These are phyloP conservation scores for Corythornis vintsioides DNA, from an alignment of 2,113 vertebrate species.

Conservation along the genomic window DNA sequence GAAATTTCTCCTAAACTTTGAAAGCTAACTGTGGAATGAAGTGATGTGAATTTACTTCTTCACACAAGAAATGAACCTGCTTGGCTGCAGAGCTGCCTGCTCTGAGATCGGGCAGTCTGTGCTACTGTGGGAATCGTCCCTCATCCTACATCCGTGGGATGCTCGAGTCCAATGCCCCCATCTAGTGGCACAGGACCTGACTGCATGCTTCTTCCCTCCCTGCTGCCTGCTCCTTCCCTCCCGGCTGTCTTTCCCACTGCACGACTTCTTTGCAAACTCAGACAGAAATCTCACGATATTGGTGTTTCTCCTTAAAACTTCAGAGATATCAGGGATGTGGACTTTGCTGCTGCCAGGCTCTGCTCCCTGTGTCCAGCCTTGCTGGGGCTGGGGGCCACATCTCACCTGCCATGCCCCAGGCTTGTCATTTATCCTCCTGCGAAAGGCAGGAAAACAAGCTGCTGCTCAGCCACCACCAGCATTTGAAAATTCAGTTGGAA, in stretches of 20 bases:
- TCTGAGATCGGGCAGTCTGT: accelerated
- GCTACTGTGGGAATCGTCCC: not conserved
- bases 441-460: not conserved
- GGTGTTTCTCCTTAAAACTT: not conserved
- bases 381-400: not conserved
- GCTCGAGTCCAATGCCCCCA: conserved; percentile 17
- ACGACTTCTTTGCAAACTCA: accelerated
- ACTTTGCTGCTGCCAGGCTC: not conserved
- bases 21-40: not conserved
- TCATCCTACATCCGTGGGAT: not conserved
- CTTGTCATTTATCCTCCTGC: not conserved
- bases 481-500: not conserved
- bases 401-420: not conserved
- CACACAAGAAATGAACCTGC: not conserved
- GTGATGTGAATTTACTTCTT: not conserved
- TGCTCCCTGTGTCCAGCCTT: not conserved
- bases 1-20: not conserved
- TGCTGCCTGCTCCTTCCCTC: too few relatives aligned
- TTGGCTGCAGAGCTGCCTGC: accelerated
- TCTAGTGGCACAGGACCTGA: conserved; percentile 32
- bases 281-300: not conserved
- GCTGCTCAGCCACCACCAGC: not conserved
- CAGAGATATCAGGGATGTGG: not conserved
- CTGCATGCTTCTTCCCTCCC: not conserved
- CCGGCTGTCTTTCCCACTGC: accelerated